A percentile compares a stretch with the other conserved stretches of the same genome.
Conservation (phyloP, 2,113 vertebrate species). For the Protomyctophum bolini region DNA sequence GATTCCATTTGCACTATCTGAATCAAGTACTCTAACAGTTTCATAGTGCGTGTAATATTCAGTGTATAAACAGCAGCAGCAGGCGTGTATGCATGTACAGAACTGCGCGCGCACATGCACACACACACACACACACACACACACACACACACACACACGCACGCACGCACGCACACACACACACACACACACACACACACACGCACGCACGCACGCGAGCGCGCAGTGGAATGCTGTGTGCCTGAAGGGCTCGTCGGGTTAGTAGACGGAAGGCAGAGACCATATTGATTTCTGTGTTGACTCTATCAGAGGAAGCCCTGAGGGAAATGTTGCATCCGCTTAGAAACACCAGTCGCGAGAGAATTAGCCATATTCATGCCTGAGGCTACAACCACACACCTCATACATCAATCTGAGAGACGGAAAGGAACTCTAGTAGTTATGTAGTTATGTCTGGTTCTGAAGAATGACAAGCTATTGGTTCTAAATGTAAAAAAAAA, state of each 20-base stretch:
- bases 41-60: constrained; percentile 20
- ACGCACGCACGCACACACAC: constrained; percentile 8
- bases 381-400: constrained; percentile 36
- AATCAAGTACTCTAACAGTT: constrained; percentile 19
- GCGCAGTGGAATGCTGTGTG: constrained; percentile 2
- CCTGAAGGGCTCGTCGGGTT: constrained; percentile 35
- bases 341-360: constrained; percentile 34
- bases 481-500: too few species aligned
- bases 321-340: constrained; percentile 54
- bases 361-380: constrained; percentile 59
- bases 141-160: not conserved
- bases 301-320: constrained; percentile 56
- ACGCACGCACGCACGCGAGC: constrained; percentile 20
- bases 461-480: constrained; percentile 39
- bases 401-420: constrained; percentile 22
- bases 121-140: constrained; percentile 10
- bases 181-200: constrained; percentile 16
- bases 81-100: not conserved
- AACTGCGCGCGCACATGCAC: not conserved
- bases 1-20: constrained; percentile 22
- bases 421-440: constrained; percentile 24
- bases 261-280: constrained; percentile 36
- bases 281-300: constrained; percentile 62
- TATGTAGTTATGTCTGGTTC: constrained; percentile 26
- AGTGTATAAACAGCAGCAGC: not conserved